Conservation (phyloP, 2,888 invertebrate species). For the Dastarcus helophoroides region DNA sequence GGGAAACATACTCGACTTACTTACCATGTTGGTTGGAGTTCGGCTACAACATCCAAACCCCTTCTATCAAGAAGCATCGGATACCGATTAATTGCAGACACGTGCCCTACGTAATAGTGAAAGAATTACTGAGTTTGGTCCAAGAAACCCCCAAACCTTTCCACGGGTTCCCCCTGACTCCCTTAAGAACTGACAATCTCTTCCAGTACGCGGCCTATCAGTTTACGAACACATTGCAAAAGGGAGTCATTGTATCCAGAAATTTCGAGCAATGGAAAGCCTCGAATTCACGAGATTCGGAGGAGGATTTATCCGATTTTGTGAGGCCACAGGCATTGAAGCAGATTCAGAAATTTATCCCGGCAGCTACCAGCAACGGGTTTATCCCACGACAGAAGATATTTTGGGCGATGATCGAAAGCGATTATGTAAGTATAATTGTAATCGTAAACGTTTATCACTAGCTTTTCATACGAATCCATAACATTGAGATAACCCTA, state of each 20-base stretch:
- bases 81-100: conserved; percentile 38
- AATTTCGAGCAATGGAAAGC: conserved; percentile 53
- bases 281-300: conserved; percentile 29
- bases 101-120: conserved; percentile 35
- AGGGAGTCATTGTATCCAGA: conserved; percentile 47
- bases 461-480: too few relatives aligned
- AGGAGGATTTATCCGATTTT: conserved; percentile 24
- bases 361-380: conserved; percentile 26
- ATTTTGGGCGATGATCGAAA: conserved; percentile 45
- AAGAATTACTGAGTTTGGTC: conserved; percentile 42
- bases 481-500: too few relatives aligned
- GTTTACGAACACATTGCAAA: conserved; percentile 32
- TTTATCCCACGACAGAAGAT: conserved; percentile 55
- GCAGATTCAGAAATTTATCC: conserved; percentile 41
- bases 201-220: conserved; percentile 28
- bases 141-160: conserved; percentile 40
- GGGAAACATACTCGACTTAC: conserved; percentile 41
- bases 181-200: conserved; percentile 26
- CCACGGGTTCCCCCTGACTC: conserved; percentile 33
- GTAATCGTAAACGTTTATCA: too few relatives aligned
- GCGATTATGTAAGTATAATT: conserved; percentile 41
- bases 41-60: conserved; percentile 43
- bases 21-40: conserved; percentile 50
- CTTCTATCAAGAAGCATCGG: conserved; percentile 46
- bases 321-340: conserved; percentile 28